Evolutionary conservation across 2,888 invertebrate genomes (phyloP).

Genomic region (Ariolimax columbianus): DNA sequence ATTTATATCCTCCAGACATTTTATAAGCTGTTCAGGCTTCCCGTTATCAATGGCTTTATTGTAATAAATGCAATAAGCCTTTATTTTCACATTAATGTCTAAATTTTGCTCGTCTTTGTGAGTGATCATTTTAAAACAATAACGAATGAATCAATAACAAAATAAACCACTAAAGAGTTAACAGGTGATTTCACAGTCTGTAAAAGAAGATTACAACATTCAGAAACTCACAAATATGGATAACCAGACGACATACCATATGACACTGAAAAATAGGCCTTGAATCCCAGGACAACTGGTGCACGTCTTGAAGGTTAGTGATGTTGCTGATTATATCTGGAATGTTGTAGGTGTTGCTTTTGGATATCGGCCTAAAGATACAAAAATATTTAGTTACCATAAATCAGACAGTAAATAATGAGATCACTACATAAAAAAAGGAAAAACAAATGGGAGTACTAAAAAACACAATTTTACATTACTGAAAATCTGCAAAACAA

Average conservation of each 20-base stretch:
- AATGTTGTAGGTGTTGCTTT: constrained; percentile 19
- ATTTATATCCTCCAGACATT: no score
- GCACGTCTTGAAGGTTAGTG: constrained; percentile 33
- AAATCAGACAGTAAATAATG: neutral
- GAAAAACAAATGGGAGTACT: neutral
- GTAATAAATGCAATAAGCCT: no score
- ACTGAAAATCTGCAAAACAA: neutral
- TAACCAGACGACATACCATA: constrained; percentile 35
- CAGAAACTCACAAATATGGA: neutral
- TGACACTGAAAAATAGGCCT: constrained; percentile 51
- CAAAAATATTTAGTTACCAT: neutral
- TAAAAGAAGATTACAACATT: no score
- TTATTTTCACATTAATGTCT: no score
- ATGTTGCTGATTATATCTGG: neutral
- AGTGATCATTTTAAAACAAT: no score
- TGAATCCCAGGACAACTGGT: constrained; percentile 49
- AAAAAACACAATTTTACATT: no score
- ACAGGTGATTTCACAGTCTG: no score
- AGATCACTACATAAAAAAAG: neutral
- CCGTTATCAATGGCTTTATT: no score
- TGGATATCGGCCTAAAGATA: constrained; percentile 29
- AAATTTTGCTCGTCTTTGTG: no score
- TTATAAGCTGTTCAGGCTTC: no score
- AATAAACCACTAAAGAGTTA: no score
- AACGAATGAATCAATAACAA: no score